Percentiles rank a stretch among this genome's conserved stretches.
phyloP scores from a whole-genome alignment of 2,888 invertebrate genomes.

The Thumatha senex region DNA sequence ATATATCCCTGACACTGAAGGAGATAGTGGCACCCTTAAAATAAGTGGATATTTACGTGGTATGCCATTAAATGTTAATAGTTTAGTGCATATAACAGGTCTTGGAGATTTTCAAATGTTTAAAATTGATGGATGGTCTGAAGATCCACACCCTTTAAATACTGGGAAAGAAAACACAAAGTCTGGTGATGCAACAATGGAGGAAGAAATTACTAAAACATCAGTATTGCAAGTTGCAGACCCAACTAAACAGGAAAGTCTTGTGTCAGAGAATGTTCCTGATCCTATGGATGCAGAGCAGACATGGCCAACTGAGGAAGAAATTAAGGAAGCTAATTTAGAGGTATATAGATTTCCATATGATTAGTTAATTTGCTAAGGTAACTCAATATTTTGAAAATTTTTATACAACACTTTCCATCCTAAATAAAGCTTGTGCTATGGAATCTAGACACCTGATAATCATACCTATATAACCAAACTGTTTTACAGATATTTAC shows the following conservation, averaged over 20 bases:
- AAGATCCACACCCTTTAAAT: constrained; percentile 87
- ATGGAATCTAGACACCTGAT: too few species aligned
- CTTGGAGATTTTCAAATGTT: constrained; percentile 96
- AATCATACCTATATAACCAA: too few species aligned
- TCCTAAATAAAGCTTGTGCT: too few species aligned
- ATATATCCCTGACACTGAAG: constrained; percentile 79
- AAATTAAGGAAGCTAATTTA: constrained; percentile 88
- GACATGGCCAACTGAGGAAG: constrained; percentile 98
- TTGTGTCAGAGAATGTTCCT: constrained; percentile 91
- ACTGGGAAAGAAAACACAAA: constrained; percentile 77
- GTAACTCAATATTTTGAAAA: too few species aligned
- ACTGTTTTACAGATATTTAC: too few species aligned
- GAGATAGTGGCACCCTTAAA: constrained; percentile 86
- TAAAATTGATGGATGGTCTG: constrained; percentile 86
- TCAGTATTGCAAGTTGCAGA: constrained; percentile 85
- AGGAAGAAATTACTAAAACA: constrained; percentile 59
- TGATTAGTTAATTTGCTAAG: background rate
- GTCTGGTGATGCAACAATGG: constrained; percentile 62
- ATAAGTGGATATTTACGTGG: constrained; percentile 95
- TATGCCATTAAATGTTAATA: constrained; percentile 92
- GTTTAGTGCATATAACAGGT: constrained; percentile 95
- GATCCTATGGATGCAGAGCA: constrained; percentile 98
- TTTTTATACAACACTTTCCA: too few species aligned
- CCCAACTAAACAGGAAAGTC: constrained; percentile 87
- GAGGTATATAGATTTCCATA: constrained; percentile 53